A percentile compares a stretch with the other conserved stretches of the same genome.
Conservation (phyloP, 2,888 invertebrate species). For the Oscheius sp. region DNA sequence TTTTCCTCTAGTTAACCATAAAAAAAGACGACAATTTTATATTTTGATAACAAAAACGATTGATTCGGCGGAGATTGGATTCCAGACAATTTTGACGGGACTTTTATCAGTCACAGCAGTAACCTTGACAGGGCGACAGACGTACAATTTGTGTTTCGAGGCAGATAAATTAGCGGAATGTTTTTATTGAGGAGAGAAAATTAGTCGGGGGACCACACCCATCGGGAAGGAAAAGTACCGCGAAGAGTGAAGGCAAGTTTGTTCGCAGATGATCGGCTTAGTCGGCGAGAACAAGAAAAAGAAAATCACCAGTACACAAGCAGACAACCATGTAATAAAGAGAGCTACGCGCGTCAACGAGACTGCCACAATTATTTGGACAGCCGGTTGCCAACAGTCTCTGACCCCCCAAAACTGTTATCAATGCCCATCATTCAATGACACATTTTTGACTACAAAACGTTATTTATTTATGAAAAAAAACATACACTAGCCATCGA, state of each 20-base stretch:
- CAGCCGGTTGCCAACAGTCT: too few species aligned
- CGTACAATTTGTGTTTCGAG: neutral
- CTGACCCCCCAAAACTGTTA: too few species aligned
- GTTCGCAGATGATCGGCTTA: slow-evolving; percentile 13
- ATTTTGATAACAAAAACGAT: slow-evolving; percentile 20
- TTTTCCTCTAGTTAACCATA: neutral
- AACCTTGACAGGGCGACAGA: neutral
- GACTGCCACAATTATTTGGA: too few species aligned
- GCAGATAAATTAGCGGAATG: neutral
- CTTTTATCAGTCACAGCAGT: neutral
- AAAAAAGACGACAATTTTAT: neutral
- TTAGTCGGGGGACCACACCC: slow-evolving; percentile 8
- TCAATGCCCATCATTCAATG: too few species aligned
- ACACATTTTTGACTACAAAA: too few species aligned
- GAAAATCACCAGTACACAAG: neutral
- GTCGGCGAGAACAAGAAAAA: slow-evolving; percentile 8
- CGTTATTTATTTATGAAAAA: too few species aligned
- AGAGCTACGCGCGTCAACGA: too few species aligned
- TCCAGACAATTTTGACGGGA: too few species aligned
- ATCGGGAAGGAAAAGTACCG: too few species aligned
- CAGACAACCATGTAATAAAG: too few species aligned
- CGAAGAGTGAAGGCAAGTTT: neutral
- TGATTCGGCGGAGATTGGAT: slow-evolving; percentile 7
- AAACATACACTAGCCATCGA: too few species aligned
- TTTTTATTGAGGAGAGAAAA: neutral